Conservation (phyloP, 1,140 invertebrate species). For the Trichonephila clavipes region DNA sequence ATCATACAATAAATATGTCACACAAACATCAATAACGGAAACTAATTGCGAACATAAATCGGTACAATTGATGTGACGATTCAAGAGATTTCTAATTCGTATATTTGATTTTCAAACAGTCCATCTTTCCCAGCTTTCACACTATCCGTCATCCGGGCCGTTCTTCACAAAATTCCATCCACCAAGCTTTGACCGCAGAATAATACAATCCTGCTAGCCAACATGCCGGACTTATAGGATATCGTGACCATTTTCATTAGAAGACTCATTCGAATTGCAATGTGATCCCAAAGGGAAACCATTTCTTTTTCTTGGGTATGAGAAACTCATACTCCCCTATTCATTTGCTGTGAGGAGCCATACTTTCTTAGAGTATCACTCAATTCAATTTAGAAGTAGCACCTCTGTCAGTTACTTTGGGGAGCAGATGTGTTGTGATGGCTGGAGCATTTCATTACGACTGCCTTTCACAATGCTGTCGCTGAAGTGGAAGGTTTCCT, state of each 20-base stretch:
- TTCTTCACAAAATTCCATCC: not conserved
- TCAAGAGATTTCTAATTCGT: too few species aligned
- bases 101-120: too few species aligned
- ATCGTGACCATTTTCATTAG: constrained; percentile 5
- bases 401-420: not conserved
- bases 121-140: too few species aligned
- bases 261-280: constrained; percentile 25
- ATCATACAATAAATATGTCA: too few species aligned
- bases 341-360: not conserved
- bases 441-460: not conserved
- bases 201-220: not conserved
- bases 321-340: constrained; percentile 4
- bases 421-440: not conserved
- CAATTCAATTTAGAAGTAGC: constrained; percentile 12
- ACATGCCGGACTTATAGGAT: not conserved
- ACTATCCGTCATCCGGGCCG: too few species aligned
- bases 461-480: not conserved
- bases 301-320: not conserved
- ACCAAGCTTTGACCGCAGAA: not conserved
- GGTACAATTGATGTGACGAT: too few species aligned
- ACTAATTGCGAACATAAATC: too few species aligned
- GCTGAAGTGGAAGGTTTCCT: not conserved
- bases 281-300: not conserved
- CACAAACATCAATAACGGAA: too few species aligned
- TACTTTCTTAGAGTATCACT: not conserved